Conservation (phyloP, 2,797 vertebrate genomes). For the Clangula hyemalis region DNA sequence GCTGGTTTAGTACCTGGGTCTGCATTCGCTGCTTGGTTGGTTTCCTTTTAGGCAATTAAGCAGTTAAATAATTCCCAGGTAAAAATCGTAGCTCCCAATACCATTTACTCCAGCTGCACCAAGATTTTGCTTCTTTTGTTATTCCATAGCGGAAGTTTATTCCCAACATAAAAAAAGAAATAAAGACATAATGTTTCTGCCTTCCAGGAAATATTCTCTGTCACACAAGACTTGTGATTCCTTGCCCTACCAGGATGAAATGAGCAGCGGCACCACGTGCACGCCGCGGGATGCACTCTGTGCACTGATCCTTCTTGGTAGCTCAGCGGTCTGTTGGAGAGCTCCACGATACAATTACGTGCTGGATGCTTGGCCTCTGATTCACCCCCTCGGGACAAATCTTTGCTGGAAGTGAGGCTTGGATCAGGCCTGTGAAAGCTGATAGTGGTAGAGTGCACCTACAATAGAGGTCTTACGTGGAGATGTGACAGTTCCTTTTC, state of each 20-base stretch:
- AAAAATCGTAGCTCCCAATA: background rate
- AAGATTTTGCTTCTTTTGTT: background rate
- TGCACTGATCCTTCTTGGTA: background rate
- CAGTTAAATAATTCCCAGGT: background rate
- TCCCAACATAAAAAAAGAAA: background rate
- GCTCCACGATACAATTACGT: background rate
- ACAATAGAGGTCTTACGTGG: constrained; percentile 53
- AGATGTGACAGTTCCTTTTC: background rate
- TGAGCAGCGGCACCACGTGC: background rate
- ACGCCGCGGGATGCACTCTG: accelerated
- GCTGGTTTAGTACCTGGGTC: background rate
- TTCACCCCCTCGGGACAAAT: constrained; percentile 54
- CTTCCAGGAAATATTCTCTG: accelerated
- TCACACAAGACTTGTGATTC: accelerated
- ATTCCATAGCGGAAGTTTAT: background rate
- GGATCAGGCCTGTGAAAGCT: constrained; percentile 56
- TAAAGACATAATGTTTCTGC: background rate
- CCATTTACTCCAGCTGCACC: background rate
- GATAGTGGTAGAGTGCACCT: constrained; percentile 37
- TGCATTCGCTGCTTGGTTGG: background rate
- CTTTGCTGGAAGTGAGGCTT: constrained; percentile 58
- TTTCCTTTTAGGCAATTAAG: background rate
- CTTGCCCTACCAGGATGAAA: accelerated
- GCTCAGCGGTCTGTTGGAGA: background rate
- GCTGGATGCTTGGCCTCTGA: constrained; percentile 56